These are phyloP conservation scores for Camptogramma bilineatum DNA, from an alignment of 2,888 invertebrate species.

Conservation along the genomic window DNA sequence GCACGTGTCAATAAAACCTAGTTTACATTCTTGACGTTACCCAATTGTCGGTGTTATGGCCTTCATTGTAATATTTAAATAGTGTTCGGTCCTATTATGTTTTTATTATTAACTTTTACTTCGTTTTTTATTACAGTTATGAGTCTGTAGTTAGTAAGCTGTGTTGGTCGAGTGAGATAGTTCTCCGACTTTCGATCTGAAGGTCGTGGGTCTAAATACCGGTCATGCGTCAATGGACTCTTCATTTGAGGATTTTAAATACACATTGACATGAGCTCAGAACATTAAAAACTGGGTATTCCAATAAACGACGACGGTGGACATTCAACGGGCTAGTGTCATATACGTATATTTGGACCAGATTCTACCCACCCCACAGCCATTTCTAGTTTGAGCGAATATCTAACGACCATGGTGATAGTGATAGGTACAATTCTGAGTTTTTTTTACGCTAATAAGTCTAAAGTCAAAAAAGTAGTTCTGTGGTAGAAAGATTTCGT, in stretches of 20 bases:
- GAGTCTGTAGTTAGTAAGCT: constrained; percentile 25
- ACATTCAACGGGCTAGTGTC: no score
- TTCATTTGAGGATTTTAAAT: no score
- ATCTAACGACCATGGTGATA: no score
- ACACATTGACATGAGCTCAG: no score
- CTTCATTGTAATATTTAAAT: constrained; percentile 39
- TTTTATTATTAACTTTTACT: constrained; percentile 46
- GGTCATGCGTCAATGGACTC: not conserved
- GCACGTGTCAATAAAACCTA: constrained; percentile 33
- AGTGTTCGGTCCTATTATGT: constrained; percentile 46
- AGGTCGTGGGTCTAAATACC: not conserved
- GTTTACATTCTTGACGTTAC: constrained; percentile 31
- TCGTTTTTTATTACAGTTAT: constrained; percentile 44
- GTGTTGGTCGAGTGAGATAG: not conserved
- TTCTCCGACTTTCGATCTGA: no score
- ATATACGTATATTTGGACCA: no score
- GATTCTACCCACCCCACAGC: no score
- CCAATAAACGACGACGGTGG: no score
- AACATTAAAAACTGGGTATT: no score
- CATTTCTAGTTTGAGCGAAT: no score
- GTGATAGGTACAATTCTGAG: no score
- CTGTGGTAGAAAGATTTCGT: not conserved
- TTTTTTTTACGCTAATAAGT: not conserved
- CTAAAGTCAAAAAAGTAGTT: not conserved
- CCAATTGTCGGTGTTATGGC: constrained; percentile 38